Conservation (phyloP, 2,888 invertebrate genomes). For the Platycheirus rosarum region DNA sequence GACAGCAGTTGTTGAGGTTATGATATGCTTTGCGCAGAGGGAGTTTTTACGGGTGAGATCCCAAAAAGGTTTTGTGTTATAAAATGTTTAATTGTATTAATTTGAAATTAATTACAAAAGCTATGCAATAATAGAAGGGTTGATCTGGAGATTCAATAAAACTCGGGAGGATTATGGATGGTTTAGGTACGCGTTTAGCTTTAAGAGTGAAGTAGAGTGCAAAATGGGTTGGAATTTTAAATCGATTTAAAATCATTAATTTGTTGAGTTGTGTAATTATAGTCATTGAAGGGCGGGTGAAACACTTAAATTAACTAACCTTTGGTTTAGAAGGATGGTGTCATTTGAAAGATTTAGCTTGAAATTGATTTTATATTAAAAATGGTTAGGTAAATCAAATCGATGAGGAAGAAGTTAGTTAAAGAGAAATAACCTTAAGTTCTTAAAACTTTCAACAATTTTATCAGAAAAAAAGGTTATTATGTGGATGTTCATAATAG, state of each 20-base stretch:
- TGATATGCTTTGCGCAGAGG: neutral
- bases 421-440: no score
- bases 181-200: no score
- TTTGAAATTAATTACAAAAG: slow-evolving; percentile 8
- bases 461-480: no score
- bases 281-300: slow-evolving; percentile 41
- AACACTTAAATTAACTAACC: slow-evolving; percentile 59
- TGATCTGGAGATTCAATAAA: neutral
- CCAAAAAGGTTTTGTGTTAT: neutral
- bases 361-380: no score
- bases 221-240: slow-evolving; percentile 37
- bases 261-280: slow-evolving; percentile 56
- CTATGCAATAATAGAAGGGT: neutral
- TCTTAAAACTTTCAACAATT: no score
- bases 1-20: neutral
- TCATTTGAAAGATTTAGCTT: neutral
- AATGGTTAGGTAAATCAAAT: no score
- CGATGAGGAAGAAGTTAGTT: no score
- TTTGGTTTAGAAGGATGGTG: slow-evolving; percentile 6
- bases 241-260: slow-evolving; percentile 61
- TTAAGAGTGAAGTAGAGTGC: neutral
- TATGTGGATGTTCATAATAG: no score
- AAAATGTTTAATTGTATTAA: neutral
- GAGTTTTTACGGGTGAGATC: no score
- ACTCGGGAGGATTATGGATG: neutral